Conservation (phyloP, 2,113 vertebrate genomes). For the Chionis minor region DNA sequence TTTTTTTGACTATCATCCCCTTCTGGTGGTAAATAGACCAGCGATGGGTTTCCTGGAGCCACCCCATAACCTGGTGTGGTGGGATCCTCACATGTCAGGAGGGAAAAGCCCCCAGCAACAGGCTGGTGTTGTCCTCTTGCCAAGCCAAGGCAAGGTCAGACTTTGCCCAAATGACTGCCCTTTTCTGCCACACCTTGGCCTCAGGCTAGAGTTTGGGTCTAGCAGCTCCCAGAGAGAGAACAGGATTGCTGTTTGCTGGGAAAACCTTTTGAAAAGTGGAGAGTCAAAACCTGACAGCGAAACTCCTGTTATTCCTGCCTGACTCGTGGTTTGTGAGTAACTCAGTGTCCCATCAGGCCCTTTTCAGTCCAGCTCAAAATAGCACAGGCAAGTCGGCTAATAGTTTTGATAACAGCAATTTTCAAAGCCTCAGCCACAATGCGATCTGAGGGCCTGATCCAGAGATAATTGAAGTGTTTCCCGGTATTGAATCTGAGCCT, state of each 20-base stretch:
- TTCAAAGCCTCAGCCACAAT: slow-evolving; percentile 38
- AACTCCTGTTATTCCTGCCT: slow-evolving; percentile 6
- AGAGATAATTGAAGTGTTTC: slow-evolving; percentile 49
- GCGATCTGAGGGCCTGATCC: slow-evolving; percentile 18
- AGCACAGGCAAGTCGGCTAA: not conserved
- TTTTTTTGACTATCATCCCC: not conserved
- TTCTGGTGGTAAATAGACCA: not conserved
- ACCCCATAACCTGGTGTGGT: not conserved
- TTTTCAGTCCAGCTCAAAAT: slow-evolving; percentile 9
- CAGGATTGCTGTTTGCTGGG: not conserved
- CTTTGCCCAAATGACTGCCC: not conserved
- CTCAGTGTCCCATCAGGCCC: not conserved
- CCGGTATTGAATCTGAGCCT: not conserved
- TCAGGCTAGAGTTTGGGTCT: not conserved
- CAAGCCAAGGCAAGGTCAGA: not conserved
- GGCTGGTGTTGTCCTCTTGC: not conserved
- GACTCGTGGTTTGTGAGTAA: not conserved
- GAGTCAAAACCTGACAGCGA: not conserved
- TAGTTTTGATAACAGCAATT: slow-evolving; percentile 22
- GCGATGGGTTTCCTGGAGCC: not conserved
- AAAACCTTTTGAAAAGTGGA: not conserved
- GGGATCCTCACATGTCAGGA: not conserved
- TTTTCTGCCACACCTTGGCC: not conserved
- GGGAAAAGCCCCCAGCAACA: not conserved
- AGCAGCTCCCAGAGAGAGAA: not conserved